Evolutionary conservation across 2,113 vertebrate species (phyloP).

Genomic region (Scortum barcoo): DNA sequence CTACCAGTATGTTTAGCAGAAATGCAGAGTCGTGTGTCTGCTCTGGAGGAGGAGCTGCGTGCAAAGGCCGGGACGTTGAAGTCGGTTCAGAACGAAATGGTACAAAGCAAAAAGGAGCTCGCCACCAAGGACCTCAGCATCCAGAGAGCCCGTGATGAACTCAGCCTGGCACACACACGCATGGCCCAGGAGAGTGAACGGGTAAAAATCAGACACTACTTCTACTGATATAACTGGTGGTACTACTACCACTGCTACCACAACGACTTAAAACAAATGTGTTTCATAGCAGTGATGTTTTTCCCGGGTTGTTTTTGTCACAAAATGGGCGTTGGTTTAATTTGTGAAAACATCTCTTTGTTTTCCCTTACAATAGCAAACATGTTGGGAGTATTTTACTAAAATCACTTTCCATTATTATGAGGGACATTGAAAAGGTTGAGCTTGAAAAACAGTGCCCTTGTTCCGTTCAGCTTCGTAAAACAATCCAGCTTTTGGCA

Average conservation of each 20-base stretch:
- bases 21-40: constrained; percentile 64
- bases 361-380: constrained; percentile 1
- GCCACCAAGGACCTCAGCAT: constrained; percentile 71
- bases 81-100: constrained; percentile 71
- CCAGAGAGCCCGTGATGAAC: constrained; percentile 71
- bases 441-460: background rate
- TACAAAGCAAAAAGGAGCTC: constrained; percentile 75
- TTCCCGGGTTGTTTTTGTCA: background rate
- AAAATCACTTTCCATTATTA: background rate
- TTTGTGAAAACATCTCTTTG: constrained; percentile 28
- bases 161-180: constrained; percentile 72
- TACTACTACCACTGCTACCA: background rate
- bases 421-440: background rate
- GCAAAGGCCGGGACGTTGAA: constrained; percentile 67
- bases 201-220: constrained; percentile 65
- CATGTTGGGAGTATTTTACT: constrained; percentile 5
- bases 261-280: constrained; percentile 12
- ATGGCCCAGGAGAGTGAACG: constrained; percentile 78
- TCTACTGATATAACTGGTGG: background rate
- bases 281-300: constrained; percentile 8
- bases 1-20: constrained; percentile 50
- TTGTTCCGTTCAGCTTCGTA: background rate
- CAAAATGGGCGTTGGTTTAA: constrained; percentile 25
- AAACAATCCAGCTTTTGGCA: constrained; percentile 11
- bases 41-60: constrained; percentile 78